A percentile compares a stretch with the other conserved stretches of the same genome.
Conservation (phyloP, 2,888 invertebrate species). For the Monopis laevigella region DNA sequence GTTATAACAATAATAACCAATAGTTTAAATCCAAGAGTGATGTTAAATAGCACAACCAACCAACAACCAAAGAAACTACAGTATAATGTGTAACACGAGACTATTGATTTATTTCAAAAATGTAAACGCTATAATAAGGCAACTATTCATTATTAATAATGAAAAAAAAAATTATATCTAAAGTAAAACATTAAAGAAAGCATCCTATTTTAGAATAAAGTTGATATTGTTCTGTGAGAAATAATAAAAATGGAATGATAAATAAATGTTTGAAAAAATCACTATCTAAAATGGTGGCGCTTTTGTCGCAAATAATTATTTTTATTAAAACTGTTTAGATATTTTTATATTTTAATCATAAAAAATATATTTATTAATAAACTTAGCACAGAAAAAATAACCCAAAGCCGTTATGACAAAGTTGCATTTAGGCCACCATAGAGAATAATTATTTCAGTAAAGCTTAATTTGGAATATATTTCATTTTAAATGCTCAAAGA, state of each 20-base stretch:
- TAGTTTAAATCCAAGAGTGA: conserved; percentile 6
- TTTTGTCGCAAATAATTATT: too few species aligned
- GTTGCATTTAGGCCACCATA: too few species aligned
- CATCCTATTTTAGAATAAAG: not conserved
- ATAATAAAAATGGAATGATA: not conserved
- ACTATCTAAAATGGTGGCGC: not conserved
- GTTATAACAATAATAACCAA: conserved; percentile 4
- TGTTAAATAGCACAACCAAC: conserved; percentile 51
- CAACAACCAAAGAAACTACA: conserved; percentile 58
- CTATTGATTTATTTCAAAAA: conserved; percentile 52
- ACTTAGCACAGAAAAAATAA: too few species aligned
- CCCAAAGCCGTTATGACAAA: too few species aligned
- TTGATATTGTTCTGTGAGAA: not conserved
- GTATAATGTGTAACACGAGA: conserved; percentile 46
- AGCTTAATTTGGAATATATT: conserved; percentile 4
- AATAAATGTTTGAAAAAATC: too few species aligned
- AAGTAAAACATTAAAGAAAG: conserved; percentile 8
- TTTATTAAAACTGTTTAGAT: too few species aligned
- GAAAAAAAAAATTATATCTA: conserved; percentile 28
- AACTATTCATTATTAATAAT: conserved; percentile 44
- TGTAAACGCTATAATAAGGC: conserved; percentile 46
- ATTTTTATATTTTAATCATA: too few species aligned
- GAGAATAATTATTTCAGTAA: too few species aligned
- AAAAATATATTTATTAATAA: too few species aligned
- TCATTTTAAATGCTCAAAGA: not conserved